Conservation (phyloP, 1,140 invertebrate species). For the Diachasma alloeum region DNA sequence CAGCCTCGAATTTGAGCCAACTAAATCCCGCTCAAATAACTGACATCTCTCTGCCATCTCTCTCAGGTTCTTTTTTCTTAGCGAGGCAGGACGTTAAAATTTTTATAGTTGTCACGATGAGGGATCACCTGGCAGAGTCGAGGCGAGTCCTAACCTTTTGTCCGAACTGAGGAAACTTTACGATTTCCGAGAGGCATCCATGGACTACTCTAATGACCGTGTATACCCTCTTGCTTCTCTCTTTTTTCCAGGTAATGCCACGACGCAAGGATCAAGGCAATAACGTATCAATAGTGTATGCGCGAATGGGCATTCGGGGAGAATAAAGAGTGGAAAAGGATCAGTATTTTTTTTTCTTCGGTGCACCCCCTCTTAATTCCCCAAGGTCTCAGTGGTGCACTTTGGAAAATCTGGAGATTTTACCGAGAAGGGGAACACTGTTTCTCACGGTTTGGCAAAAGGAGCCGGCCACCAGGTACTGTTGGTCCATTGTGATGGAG, state of each 20-base stretch:
- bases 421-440: slow-evolving; percentile 31
- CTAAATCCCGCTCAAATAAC: slow-evolving; percentile 22
- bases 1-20: slow-evolving; percentile 1
- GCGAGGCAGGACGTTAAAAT: slow-evolving; percentile 15
- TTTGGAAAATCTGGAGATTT: slow-evolving; percentile 19
- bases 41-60: background rate
- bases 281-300: slow-evolving; percentile 36
- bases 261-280: slow-evolving; percentile 17
- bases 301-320: slow-evolving; percentile 28
- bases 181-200: slow-evolving; percentile 32
- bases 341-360: slow-evolving; percentile 3
- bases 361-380: slow-evolving; percentile 33
- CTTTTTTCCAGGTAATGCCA: slow-evolving; percentile 15
- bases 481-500: slow-evolving; percentile 44
- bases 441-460: slow-evolving; percentile 53
- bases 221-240: background rate
- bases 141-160: slow-evolving; percentile 17
- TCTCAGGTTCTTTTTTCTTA: slow-evolving; percentile 14
- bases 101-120: slow-evolving; percentile 37
- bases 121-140: slow-evolving; percentile 27
- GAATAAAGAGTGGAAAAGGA: slow-evolving; percentile 14
- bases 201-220: slow-evolving; percentile 29
- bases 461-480: slow-evolving; percentile 40
- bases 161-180: slow-evolving; percentile 27
- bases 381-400: slow-evolving; percentile 17